These are phyloP conservation scores for Prionace glauca DNA, from an alignment of 2,797 vertebrate species.

Conservation along the genomic window DNA sequence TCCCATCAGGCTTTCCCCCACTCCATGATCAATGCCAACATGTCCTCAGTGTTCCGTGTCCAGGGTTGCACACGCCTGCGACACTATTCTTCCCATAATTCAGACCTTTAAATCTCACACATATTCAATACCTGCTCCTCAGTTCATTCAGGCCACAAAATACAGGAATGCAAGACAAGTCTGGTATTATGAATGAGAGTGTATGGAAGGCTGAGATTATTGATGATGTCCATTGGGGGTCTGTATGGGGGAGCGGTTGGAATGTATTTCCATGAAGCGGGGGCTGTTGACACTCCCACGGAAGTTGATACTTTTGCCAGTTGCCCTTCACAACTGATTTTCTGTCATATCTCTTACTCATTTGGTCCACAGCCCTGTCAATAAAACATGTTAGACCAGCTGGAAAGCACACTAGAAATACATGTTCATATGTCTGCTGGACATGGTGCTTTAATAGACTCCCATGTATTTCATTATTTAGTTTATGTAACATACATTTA, in stretches of 20 bases:
- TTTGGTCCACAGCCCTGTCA: not conserved
- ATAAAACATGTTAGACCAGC: not conserved
- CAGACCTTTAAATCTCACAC: too few relatives aligned
- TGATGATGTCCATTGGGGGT: not conserved
- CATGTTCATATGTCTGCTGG: not conserved
- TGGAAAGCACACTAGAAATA: not conserved
- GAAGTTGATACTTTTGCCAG: not conserved
- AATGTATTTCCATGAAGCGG: not conserved
- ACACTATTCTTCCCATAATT: too few relatives aligned
- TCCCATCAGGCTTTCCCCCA: too few relatives aligned
- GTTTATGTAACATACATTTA: not conserved
- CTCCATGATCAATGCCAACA: too few relatives aligned
- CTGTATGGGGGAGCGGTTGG: not conserved
- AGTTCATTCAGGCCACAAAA: not conserved
- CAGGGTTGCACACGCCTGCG: too few relatives aligned
- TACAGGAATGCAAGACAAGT: not conserved
- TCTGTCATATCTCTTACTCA: not conserved
- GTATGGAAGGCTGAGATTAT: not conserved
- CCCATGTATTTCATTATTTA: not conserved
- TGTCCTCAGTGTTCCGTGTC: too few relatives aligned
- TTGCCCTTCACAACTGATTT: not conserved
- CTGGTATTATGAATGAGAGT: not conserved
- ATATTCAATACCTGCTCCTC: not conserved
- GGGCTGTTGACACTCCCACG: not conserved
- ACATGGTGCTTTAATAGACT: not conserved